Evolutionary conservation across 53 echinoderm and acorn worm species (phyloP).

Genomic region (Henricia sp.): DNA sequence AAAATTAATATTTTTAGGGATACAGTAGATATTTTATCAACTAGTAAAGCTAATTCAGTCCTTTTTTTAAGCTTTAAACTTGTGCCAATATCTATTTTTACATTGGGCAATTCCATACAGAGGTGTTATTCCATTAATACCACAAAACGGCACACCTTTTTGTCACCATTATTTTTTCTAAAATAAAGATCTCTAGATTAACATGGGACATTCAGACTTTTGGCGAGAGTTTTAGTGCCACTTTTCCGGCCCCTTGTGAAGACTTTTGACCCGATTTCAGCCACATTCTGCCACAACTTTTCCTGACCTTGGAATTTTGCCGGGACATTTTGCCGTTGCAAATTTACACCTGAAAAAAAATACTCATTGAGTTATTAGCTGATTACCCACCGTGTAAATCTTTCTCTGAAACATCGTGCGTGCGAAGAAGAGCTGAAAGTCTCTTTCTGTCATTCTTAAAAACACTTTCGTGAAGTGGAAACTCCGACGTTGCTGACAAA

Average conservation of each 20-base stretch:
- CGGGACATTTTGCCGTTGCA: not conserved
- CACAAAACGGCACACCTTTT: not conserved
- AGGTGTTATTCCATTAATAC: not conserved
- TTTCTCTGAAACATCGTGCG: slow-evolving; percentile 73
- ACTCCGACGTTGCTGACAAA: slow-evolving; percentile 9
- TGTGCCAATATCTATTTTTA: not conserved
- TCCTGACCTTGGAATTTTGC: not conserved
- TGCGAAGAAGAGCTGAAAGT: slow-evolving; percentile 71
- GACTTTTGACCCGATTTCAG: not conserved
- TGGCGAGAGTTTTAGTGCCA: too few species aligned
- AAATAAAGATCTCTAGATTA: too few species aligned
- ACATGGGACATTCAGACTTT: too few species aligned
- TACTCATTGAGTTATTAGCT: not conserved
- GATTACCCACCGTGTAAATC: slow-evolving; percentile 76
- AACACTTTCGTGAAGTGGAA: slow-evolving; percentile 81
- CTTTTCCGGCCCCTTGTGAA: not conserved
- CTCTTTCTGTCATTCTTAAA: slow-evolving; percentile 69
- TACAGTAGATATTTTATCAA: not conserved
- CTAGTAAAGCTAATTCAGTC: not conserved
- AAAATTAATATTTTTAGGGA: not conserved
- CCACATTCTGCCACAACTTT: not conserved
- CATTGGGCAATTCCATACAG: not conserved
- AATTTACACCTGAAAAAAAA: not conserved
- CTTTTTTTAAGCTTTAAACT: not conserved
- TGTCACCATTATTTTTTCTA: not conserved